Evolutionary conservation across 2,888 invertebrate species (phyloP).

Genomic region (Cryptus armator): DNA sequence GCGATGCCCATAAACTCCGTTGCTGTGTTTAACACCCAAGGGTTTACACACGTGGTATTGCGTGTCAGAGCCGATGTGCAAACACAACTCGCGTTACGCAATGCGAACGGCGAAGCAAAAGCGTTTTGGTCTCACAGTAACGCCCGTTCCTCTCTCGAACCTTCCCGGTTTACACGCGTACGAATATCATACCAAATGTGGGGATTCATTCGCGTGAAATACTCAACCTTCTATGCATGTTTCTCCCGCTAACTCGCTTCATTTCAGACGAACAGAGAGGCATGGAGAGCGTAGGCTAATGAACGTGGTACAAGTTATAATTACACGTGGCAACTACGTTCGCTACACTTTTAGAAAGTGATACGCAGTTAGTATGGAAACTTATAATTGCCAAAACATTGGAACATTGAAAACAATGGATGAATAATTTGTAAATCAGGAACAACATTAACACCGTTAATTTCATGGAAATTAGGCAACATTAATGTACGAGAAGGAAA

Average conservation of each 20-base stretch:
- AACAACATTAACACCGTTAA: too few relatives aligned
- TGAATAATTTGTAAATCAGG: neutral
- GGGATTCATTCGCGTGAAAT: neutral
- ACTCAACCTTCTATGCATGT: neutral
- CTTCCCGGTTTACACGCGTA: neutral
- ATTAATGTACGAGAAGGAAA: too few relatives aligned
- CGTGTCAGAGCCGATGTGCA: slow-evolving; percentile 15
- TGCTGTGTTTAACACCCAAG: slow-evolving; percentile 46
- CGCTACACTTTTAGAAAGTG: neutral
- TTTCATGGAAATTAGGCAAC: too few relatives aligned
- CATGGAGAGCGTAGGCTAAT: slow-evolving; percentile 24
- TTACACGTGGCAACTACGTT: neutral
- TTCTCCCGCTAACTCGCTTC: slow-evolving; percentile 13
- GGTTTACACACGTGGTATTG: slow-evolving; percentile 38
- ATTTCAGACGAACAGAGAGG: slow-evolving; percentile 36
- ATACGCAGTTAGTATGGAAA: neutral
- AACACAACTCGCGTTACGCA: slow-evolving; percentile 31
- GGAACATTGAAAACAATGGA: neutral
- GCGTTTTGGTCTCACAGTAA: slow-evolving; percentile 14
- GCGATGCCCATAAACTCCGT: slow-evolving; percentile 41
- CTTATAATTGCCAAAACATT: neutral
- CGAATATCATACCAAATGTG: slow-evolving; percentile 3
- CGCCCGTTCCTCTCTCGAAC: neutral
- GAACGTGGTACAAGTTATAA: slow-evolving; percentile 25
- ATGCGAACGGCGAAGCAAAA: slow-evolving; percentile 21